These are phyloP conservation scores for Megalops atlanticus DNA, from an alignment of 2,113 vertebrate species.

Conservation along the genomic window DNA sequence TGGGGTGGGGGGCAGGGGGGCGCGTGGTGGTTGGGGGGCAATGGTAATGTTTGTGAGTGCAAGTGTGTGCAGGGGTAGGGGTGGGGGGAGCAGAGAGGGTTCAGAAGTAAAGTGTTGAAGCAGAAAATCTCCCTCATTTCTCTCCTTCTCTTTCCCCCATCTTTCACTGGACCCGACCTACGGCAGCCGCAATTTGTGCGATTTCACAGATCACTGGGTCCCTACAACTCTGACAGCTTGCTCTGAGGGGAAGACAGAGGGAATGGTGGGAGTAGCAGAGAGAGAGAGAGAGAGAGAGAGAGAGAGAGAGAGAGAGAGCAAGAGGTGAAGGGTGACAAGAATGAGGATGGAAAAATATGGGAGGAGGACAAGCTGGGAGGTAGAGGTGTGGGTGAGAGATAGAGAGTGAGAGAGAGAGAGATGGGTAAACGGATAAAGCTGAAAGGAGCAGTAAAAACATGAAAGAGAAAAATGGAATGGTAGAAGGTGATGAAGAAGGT, in stretches of 20 bases:
- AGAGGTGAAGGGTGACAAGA: not conserved
- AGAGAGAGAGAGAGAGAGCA: not conserved
- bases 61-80: constrained; percentile 46
- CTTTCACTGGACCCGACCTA: constrained; percentile 65
- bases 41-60: constrained; percentile 37
- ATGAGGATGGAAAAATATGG: constrained; percentile 45
- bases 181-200: constrained; percentile 78
- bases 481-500: no score
- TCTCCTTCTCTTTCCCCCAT: constrained; percentile 47
- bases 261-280: not conserved
- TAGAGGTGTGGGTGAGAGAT: constrained; percentile 27
- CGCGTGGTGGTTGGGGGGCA: no score
- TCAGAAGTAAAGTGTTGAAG: constrained; percentile 73
- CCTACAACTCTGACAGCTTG: constrained; percentile 74
- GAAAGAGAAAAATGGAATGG: no score
- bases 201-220: constrained; percentile 76
- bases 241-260: constrained; percentile 40
- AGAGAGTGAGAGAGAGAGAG: constrained; percentile 23
- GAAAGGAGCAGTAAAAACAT: not conserved
- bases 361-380: constrained; percentile 3
- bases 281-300: not conserved
- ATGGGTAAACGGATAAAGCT: not conserved
- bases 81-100: constrained; percentile 51
- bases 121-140: constrained; percentile 66
- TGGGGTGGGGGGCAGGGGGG: not conserved